These are phyloP conservation scores for Rattus norvegicus DNA, from an alignment of 2,113 vertebrate genomes.

Conservation along the genomic window DNA sequence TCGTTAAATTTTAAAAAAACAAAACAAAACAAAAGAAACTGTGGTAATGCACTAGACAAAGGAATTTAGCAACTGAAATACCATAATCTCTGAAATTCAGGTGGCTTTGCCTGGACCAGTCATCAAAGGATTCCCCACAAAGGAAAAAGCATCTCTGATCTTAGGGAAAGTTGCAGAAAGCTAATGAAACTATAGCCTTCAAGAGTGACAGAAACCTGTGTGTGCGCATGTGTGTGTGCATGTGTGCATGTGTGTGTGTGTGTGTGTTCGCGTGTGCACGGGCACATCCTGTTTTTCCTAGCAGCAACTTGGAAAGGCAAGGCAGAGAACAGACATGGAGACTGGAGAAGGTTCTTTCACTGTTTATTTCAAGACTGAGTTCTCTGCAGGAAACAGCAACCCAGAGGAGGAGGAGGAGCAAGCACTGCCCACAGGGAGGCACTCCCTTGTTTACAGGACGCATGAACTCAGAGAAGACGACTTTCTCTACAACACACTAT, in stretches of 20 bases:
- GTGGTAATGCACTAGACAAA: conserved; percentile 2
- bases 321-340: background rate
- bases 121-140: background rate
- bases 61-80: conserved; percentile 50
- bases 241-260: too few relatives aligned
- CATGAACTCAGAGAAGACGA: background rate
- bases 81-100: conserved; percentile 54
- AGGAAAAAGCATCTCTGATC: conserved; percentile 58
- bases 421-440: rapidly evolving
- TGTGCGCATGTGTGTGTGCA: too few relatives aligned
- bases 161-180: conserved; percentile 39
- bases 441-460: conserved; percentile 8
- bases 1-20: conserved; percentile 26
- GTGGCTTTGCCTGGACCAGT: conserved; percentile 50
- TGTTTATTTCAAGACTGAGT: conserved; percentile 21
- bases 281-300: conserved; percentile 69
- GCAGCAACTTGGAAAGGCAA: conserved; percentile 66
- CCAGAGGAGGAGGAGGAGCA: conserved; percentile 9
- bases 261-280: too few relatives aligned
- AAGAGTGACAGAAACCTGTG: conserved; percentile 52
- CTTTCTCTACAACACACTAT: background rate
- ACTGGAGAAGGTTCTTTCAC: background rate
- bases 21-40: background rate
- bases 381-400: background rate
- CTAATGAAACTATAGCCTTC: conserved; percentile 37